A percentile compares a stretch with the other conserved stretches of the same genome.
Evolutionary conservation across 2,888 invertebrate species (phyloP).

Genomic region (Nomada fabriciana): DNA sequence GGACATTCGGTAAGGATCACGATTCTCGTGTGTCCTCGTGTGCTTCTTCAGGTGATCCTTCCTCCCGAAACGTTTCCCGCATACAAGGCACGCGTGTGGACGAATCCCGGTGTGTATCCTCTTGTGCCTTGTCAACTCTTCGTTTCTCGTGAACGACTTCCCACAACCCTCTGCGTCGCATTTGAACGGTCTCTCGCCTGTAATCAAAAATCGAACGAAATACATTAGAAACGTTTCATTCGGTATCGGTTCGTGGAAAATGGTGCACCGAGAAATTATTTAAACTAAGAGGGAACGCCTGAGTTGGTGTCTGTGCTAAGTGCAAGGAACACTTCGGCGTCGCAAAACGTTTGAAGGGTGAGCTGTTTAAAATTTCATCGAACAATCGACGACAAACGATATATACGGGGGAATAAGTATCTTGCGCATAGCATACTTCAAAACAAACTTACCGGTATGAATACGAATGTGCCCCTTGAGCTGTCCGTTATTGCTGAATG

Average conservation of each 20-base stretch:
- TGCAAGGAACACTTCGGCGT: too few relatives aligned
- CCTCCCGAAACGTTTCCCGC: constrained; percentile 96
- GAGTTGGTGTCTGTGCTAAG: too few relatives aligned
- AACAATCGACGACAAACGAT: too few relatives aligned
- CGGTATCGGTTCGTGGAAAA: too few relatives aligned
- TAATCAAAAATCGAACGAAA: constrained; percentile 47
- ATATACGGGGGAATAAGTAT: not conserved
- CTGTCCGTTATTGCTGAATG: constrained; percentile 97
- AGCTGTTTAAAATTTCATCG: too few relatives aligned
- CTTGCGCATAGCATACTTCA: not conserved
- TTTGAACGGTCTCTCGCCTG: constrained; percentile 94
- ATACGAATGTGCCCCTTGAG: constrained; percentile 96
- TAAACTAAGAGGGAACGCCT: too few relatives aligned
- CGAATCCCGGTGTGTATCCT: constrained; percentile 94
- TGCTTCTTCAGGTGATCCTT: constrained; percentile 98
- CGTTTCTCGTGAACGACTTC: constrained; percentile 96
- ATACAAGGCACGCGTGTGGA: constrained; percentile 94
- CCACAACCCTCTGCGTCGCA: constrained; percentile 94
- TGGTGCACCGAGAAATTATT: too few relatives aligned
- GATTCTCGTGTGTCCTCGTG: constrained; percentile 90
- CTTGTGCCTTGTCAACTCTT: constrained; percentile 96
- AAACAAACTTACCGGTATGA: constrained; percentile 89
- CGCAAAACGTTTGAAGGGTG: too few relatives aligned
- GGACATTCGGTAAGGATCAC: constrained; percentile 71
- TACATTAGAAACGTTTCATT: not conserved